Conservation (phyloP, 2,797 vertebrate genomes). For the Octomys mimax region DNA sequence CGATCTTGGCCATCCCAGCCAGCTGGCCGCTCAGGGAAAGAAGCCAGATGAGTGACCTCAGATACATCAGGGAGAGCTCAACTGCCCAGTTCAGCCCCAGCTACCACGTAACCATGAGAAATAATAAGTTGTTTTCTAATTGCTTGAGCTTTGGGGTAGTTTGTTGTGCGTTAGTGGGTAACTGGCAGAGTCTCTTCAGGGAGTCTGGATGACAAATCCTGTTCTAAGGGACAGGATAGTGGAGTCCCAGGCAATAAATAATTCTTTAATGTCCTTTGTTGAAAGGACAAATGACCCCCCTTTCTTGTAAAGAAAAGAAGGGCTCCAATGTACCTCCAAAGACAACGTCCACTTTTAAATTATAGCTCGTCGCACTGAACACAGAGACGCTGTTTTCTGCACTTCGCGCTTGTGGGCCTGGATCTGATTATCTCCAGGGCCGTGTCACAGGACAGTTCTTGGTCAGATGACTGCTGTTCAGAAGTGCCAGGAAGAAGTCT, state of each 20-base stretch:
- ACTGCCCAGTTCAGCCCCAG: neutral
- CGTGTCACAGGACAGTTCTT: constrained; percentile 42
- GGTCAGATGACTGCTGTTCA: constrained; percentile 60
- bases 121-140: neutral
- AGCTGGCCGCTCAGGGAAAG: neutral
- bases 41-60: neutral
- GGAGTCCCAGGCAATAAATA: neutral
- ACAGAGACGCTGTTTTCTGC: neutral
- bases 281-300: neutral
- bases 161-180: neutral
- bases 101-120: neutral
- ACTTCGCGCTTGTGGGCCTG: neutral
- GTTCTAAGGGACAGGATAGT: neutral
- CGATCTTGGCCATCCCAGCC: neutral
- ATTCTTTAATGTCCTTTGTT: neutral
- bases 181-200: neutral
- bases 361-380: neutral
- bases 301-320: neutral
- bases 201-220: neutral
- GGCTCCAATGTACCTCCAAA: neutral
- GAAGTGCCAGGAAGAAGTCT: constrained; percentile 68
- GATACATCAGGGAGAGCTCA: neutral
- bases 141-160: neutral
- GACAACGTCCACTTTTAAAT: neutral
- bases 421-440: neutral